These are phyloP conservation scores for Lamprotornis superbus DNA, from an alignment of 2,113 vertebrate genomes.

Conservation along the genomic window DNA sequence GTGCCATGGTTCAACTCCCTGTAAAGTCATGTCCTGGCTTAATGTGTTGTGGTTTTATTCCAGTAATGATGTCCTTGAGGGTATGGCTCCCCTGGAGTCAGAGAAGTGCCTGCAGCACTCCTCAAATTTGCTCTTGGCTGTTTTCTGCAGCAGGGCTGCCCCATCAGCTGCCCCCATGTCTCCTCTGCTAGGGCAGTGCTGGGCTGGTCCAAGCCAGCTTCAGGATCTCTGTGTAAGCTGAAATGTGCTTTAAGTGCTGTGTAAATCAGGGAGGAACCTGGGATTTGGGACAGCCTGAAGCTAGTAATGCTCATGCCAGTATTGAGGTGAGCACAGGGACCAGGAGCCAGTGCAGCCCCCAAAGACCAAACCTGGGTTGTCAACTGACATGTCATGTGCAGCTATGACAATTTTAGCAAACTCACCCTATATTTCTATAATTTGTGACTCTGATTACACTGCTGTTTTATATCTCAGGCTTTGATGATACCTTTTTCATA, in stretches of 20 bases:
- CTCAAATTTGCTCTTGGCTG: neutral
- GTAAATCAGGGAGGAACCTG: neutral
- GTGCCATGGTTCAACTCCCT: neutral
- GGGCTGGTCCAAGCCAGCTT: neutral
- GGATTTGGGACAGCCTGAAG: neutral
- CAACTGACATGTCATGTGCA: neutral
- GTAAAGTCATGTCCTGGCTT: neutral
- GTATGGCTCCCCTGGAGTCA: neutral
- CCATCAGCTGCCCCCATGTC: neutral
- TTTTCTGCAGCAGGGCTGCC: neutral
- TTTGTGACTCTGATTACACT: neutral
- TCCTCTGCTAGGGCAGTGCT: neutral
- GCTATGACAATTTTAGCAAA: neutral
- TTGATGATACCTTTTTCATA: neutral
- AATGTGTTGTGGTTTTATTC: neutral
- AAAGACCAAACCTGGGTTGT: neutral
- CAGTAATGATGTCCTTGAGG: neutral
- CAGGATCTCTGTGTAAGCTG: neutral
- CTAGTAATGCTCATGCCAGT: fast-evolving
- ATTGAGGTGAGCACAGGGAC: neutral
- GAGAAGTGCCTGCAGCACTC: neutral
- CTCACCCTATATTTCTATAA: neutral
- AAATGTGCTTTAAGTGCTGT: neutral
- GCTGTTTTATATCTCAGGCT: neutral
- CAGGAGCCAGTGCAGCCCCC: neutral